Percentiles rank a stretch among this genome's conserved stretches.
Evolutionary conservation across 2,797 vertebrate species (phyloP).

Genomic region (Manis pentadactyla): DNA sequence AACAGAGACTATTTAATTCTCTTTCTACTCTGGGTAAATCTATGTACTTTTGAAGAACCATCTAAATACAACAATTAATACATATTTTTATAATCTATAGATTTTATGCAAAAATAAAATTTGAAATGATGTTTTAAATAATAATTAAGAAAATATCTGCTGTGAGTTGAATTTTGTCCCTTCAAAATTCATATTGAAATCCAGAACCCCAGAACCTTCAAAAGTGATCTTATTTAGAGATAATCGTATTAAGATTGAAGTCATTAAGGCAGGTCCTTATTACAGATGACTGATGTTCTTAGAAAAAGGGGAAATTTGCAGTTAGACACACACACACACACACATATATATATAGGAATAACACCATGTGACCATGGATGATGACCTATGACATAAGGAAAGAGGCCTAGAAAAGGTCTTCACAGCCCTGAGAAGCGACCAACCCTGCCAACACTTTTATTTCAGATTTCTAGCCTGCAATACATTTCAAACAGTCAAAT

Average conservation of each 20-base stretch:
- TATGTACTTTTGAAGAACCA: background rate
- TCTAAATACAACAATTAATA: background rate
- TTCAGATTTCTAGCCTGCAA: background rate
- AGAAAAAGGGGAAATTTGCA: background rate
- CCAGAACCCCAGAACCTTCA: background rate
- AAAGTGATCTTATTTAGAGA: slow-evolving; percentile 9
- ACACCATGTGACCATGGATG: background rate
- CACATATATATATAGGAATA: background rate
- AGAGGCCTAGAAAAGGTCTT: background rate
- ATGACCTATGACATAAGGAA: background rate
- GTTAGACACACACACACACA: background rate
- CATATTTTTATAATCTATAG: background rate
- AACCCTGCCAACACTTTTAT: background rate
- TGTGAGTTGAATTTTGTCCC: background rate
- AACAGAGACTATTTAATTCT: background rate
- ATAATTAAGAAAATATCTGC: background rate
- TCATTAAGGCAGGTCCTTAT: background rate
- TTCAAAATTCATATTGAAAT: background rate
- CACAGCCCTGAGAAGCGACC: background rate
- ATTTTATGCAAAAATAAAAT: background rate
- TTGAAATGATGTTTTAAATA: background rate
- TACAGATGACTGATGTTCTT: background rate
- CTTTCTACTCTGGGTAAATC: background rate
- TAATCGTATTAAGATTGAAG: background rate
- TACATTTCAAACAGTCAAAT: background rate